phyloP scores from a whole-genome alignment of 1,140 invertebrate species.

The Ips nitidus region DNA sequence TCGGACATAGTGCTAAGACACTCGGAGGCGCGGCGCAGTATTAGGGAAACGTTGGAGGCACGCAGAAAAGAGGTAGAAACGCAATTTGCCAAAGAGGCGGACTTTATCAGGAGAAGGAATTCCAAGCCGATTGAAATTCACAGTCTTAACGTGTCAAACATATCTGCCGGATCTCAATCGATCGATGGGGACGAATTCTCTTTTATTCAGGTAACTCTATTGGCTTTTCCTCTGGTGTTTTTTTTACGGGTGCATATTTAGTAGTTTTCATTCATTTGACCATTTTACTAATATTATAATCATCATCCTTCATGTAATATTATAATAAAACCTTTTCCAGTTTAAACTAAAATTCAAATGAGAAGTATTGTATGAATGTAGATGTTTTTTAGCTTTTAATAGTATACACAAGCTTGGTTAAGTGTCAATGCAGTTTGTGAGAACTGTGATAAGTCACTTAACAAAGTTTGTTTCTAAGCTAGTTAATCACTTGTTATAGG shows the following conservation, averaged over 20 bases:
- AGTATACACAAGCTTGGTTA: too few species aligned
- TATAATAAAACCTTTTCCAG: too few species aligned
- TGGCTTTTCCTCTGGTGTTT: slow-evolving; percentile 22
- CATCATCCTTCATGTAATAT: neutral
- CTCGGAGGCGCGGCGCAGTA: slow-evolving; percentile 55
- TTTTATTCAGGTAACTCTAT: slow-evolving; percentile 48
- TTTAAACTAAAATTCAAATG: too few species aligned
- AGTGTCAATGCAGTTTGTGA: too few species aligned
- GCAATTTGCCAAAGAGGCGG: slow-evolving; percentile 50
- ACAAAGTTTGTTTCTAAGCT: too few species aligned
- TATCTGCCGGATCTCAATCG: slow-evolving; percentile 39
- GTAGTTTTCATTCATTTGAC: slow-evolving; percentile 31
- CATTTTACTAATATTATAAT: neutral
- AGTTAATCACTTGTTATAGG: too few species aligned
- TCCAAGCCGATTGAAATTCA: slow-evolving; percentile 54
- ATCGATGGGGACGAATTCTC: slow-evolving; percentile 50
- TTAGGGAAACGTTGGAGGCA: slow-evolving; percentile 53
- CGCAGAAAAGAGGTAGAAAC: slow-evolving; percentile 55
- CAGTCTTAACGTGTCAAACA: slow-evolving; percentile 41
- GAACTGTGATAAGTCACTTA: too few species aligned
- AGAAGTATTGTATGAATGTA: too few species aligned
- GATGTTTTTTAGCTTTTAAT: too few species aligned
- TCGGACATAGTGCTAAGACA: slow-evolving; percentile 76
- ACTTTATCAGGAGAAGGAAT: slow-evolving; percentile 53
- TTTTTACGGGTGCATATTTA: slow-evolving; percentile 33